Evolutionary conservation across 2,888 invertebrate genomes (phyloP).

Genomic region (Onchidella celtica): DNA sequence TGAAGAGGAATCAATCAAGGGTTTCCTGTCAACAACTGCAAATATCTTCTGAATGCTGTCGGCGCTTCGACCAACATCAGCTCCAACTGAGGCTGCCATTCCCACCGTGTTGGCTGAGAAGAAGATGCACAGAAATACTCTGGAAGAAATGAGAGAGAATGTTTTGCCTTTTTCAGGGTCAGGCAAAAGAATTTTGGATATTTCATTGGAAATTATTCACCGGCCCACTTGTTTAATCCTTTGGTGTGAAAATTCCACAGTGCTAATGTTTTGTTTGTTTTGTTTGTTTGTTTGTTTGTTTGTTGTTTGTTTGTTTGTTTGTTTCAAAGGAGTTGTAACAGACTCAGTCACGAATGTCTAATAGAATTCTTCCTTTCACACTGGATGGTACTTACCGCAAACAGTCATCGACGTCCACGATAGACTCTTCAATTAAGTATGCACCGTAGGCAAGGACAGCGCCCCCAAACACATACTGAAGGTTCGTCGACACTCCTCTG

Average conservation of each 20-base stretch:
- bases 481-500: neutral
- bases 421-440: constrained; percentile 80
- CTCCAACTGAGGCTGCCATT: neutral
- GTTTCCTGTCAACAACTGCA: neutral
- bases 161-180: neutral
- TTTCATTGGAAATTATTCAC: neutral
- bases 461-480: constrained; percentile 81
- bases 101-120: neutral
- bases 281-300: no score
- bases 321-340: no score
- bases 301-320: no score
- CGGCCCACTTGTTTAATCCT: no score
- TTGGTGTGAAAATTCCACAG: no score
- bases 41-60: neutral
- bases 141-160: neutral
- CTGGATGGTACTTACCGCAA: constrained; percentile 77
- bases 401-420: constrained; percentile 76
- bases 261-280: no score
- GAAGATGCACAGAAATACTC: neutral
- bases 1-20: neutral
- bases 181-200: neutral
- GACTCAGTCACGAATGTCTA: no score
- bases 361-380: no score
- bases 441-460: constrained; percentile 83
- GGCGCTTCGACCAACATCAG: neutral